A percentile compares a stretch with the other conserved stretches of the same genome.
Conservation (phyloP, 2,113 vertebrate species). For the Eulemur macaco region DNA sequence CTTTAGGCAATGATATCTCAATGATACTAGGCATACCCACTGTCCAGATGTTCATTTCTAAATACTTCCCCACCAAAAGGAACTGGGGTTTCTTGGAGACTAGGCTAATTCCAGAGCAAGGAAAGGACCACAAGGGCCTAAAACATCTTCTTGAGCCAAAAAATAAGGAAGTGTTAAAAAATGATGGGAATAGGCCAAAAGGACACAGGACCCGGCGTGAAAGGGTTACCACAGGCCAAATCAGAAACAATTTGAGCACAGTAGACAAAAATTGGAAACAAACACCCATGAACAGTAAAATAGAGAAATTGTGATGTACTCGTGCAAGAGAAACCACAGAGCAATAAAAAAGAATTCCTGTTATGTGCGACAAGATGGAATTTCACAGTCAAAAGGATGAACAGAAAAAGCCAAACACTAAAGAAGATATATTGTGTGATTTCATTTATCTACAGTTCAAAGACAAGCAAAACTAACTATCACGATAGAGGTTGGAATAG, state of each 20-base stretch:
- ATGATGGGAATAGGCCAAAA: not conserved
- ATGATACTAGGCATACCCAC: not conserved
- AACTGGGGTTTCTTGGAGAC: not conserved
- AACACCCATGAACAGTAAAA: no score
- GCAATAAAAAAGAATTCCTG: not conserved
- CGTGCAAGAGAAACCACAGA: not conserved
- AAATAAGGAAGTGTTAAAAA: not conserved
- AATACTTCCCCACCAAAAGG: not conserved
- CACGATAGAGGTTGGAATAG: not conserved
- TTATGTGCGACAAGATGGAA: not conserved
- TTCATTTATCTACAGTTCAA: not conserved
- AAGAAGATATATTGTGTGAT: fast-evolving
- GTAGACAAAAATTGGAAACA: not conserved
- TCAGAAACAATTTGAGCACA: not conserved
- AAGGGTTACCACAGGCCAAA: not conserved
- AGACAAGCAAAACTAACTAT: not conserved
- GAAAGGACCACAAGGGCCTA: not conserved
- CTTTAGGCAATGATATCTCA: not conserved
- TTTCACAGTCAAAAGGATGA: not conserved
- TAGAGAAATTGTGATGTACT: not conserved
- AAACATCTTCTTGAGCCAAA: not conserved
- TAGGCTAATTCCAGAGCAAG: not conserved
- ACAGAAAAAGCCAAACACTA: not conserved
- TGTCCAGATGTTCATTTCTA: not conserved
- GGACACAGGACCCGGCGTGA: not conserved